Conservation (phyloP, 2,888 invertebrate species). For the Autographa pulchrina region DNA sequence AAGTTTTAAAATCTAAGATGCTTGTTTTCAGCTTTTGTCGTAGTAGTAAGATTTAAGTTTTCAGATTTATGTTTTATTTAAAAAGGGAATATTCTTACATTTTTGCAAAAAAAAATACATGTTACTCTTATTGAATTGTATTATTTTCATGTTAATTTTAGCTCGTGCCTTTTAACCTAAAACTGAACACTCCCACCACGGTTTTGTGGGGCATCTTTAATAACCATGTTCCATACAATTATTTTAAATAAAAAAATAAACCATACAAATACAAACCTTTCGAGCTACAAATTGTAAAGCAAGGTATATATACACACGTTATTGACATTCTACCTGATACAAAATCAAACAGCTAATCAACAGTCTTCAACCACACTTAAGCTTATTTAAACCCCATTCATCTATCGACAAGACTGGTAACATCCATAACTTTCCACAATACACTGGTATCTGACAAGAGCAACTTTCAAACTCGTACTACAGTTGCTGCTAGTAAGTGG, state of each 20-base stretch:
- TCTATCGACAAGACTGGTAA: neutral
- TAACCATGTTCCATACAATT: too few relatives aligned
- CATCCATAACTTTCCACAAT: constrained; percentile 9
- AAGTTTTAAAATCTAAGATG: neutral
- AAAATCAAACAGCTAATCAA: neutral
- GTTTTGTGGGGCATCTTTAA: too few relatives aligned
- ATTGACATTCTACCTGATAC: neutral
- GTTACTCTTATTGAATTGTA: too few relatives aligned
- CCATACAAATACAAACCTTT: too few relatives aligned
- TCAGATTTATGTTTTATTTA: neutral
- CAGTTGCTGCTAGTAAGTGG: neutral
- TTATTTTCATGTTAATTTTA: too few relatives aligned
- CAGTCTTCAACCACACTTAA: neutral
- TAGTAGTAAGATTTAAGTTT: neutral
- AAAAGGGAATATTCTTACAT: too few relatives aligned
- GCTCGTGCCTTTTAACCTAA: too few relatives aligned
- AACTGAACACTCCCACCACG: too few relatives aligned
- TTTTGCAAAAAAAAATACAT: too few relatives aligned
- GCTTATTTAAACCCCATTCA: neutral
- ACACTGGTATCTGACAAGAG: constrained; percentile 39
- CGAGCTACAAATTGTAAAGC: too few relatives aligned
- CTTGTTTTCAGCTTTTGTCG: neutral
- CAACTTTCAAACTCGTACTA: constrained; percentile 29
- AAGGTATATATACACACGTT: too few relatives aligned
- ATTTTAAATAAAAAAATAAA: too few relatives aligned